Percentiles rank a stretch among this genome's conserved stretches.
Conservation (phyloP, 2,113 vertebrate species). For the Antechinus flavipes region DNA sequence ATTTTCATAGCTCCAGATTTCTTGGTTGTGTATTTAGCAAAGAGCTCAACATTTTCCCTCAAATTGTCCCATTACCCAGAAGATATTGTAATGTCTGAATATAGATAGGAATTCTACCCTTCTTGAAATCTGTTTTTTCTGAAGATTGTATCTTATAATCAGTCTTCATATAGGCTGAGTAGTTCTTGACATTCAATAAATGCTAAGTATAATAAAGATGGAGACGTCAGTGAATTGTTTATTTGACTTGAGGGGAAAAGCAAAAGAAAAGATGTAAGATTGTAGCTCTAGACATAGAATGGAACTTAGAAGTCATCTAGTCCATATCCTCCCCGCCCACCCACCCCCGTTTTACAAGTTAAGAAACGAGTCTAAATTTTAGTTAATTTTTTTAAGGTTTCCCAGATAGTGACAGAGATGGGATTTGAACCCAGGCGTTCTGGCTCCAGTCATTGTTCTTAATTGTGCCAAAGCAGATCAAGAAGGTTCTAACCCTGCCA, state of each 20-base stretch:
- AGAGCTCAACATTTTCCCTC: constrained; percentile 17
- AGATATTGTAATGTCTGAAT: not conserved
- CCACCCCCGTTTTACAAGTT: not conserved
- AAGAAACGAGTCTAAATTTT: not conserved
- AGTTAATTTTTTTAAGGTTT: not conserved
- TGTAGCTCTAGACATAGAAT: not conserved
- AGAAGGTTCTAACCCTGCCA: not conserved
- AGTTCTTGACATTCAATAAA: not conserved
- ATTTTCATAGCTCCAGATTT: not conserved
- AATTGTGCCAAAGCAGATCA: not conserved
- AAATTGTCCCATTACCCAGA: not conserved
- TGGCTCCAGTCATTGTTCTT: not conserved
- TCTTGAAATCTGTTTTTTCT: not conserved
- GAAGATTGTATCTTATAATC: not conserved
- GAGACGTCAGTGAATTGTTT: not conserved
- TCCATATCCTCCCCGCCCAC: not conserved
- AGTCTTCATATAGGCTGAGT: not conserved
- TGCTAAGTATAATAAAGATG: not conserved
- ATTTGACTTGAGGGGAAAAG: not conserved
- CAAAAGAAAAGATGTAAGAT: not conserved
- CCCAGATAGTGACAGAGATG: not conserved
- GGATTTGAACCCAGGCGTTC: not conserved
- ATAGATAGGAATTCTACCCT: not conserved
- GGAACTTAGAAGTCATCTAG: not conserved
- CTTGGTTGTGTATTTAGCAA: not conserved